These are phyloP conservation scores for Galerucella calmariensis DNA, from an alignment of 2,888 invertebrate genomes.

Conservation along the genomic window DNA sequence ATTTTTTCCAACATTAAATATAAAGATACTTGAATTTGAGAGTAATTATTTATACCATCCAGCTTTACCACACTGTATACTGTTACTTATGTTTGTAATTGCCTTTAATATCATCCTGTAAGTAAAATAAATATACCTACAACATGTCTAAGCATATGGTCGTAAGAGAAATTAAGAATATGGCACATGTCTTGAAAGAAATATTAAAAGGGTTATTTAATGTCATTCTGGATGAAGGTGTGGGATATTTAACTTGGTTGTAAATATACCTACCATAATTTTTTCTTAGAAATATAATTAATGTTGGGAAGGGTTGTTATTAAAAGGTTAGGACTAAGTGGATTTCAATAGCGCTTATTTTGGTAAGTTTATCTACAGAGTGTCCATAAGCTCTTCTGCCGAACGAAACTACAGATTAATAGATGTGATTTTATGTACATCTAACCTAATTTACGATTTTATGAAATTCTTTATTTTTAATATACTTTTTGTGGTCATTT, in stretches of 20 bases:
- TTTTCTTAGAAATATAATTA: slow-evolving; percentile 1
- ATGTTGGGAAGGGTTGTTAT: neutral
- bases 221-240: neutral
- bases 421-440: too few relatives aligned
- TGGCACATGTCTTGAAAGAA: slow-evolving; percentile 2
- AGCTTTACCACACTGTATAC: too few relatives aligned
- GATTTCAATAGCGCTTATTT: neutral
- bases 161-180: slow-evolving; percentile 1
- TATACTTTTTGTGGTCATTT: too few relatives aligned
- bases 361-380: neutral
- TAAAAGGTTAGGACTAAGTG: neutral
- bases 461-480: too few relatives aligned
- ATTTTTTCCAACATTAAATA: too few relatives aligned
- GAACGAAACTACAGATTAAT: too few relatives aligned
- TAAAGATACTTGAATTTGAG: too few relatives aligned
- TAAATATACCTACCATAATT: neutral
- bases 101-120: neutral
- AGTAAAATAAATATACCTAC: neutral
- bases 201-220: slow-evolving; percentile 1
- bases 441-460: too few relatives aligned
- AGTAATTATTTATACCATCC: too few relatives aligned
- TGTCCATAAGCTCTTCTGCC: neutral
- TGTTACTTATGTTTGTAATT: too few relatives aligned
- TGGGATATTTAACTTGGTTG: slow-evolving; percentile 3
- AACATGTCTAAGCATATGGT: slow-evolving; percentile 3